phyloP scores from a whole-genome alignment of 2,113 vertebrate genomes.

The Syngnathus floridae region DNA sequence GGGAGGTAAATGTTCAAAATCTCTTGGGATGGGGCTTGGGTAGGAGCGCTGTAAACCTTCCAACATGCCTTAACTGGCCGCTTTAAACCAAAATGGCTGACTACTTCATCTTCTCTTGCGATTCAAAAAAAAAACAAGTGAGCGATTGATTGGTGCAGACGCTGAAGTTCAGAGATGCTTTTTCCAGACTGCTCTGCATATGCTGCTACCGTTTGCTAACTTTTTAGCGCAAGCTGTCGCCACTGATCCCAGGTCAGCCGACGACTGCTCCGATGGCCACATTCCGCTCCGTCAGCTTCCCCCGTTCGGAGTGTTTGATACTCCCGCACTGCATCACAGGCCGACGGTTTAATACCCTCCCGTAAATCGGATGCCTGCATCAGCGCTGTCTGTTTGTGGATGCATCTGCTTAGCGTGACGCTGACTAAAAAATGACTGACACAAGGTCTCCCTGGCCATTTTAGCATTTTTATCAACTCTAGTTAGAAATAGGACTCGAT shows the following conservation, averaged over 20 bases:
- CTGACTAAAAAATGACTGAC: conserved; percentile 1
- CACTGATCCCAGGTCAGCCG: conserved; percentile 37
- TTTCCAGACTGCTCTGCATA: conserved; percentile 49
- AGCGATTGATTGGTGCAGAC: not conserved
- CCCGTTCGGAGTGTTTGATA: conserved; percentile 1
- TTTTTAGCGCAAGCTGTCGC: conserved; percentile 52
- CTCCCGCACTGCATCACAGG: not conserved
- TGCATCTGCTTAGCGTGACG: not conserved
- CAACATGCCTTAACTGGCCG: not conserved
- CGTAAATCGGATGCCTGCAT: conserved; percentile 1
- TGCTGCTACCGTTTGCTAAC: conserved; percentile 38
- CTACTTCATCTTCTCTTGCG: not conserved
- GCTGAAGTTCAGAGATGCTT: conserved; percentile 14
- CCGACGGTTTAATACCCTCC: conserved; percentile 2
- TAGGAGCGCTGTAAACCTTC: not conserved
- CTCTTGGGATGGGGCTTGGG: not conserved
- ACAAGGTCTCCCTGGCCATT: not conserved
- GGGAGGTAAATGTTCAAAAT: not conserved
- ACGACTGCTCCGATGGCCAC: not conserved
- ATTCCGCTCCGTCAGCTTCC: conserved; percentile 2
- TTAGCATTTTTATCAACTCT: not conserved
- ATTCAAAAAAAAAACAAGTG: not conserved
- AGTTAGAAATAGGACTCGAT: not conserved
- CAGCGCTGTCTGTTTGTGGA: conserved; percentile 1
- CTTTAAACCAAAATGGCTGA: not conserved